Conservation (phyloP, 2,797 vertebrate genomes). For the Podarcis siculus region DNA sequence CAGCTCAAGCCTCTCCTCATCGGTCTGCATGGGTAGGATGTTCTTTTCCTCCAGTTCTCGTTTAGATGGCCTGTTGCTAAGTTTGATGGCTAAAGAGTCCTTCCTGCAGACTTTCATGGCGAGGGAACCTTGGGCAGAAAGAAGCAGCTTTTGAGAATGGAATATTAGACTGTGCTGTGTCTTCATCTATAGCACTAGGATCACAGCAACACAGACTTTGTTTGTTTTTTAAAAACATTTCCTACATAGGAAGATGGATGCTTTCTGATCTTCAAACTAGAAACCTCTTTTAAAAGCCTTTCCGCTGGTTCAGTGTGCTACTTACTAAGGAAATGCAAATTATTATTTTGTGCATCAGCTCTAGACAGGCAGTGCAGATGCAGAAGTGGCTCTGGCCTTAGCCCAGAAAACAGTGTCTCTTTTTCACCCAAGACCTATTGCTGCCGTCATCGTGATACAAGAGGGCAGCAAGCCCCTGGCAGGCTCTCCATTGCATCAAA, state of each 20-base stretch:
- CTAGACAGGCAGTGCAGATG: background rate
- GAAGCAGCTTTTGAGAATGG: conserved; percentile 40
- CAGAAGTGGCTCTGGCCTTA: background rate
- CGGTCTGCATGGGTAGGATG: conserved; percentile 95
- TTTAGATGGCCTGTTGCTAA: conserved; percentile 97
- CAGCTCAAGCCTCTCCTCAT: conserved; percentile 93
- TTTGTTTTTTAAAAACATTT: background rate
- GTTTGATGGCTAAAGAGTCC: conserved; percentile 97
- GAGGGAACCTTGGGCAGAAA: conserved; percentile 84
- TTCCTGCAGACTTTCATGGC: conserved; percentile 96
- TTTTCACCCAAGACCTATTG: background rate
- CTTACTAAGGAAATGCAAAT: background rate
- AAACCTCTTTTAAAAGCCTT: background rate
- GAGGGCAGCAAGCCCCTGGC: background rate
- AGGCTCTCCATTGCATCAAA: background rate
- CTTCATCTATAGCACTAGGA: background rate
- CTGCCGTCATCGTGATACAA: background rate
- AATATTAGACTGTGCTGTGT: background rate
- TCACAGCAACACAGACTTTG: background rate
- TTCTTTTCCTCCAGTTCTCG: conserved; percentile 98
- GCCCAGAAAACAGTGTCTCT: background rate
- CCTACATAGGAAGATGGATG: background rate
- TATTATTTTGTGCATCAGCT: background rate
- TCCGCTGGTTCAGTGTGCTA: background rate
- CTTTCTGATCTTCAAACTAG: background rate